Conservation (phyloP, 1,140 invertebrate genomes). For the Bombus balteatus region DNA sequence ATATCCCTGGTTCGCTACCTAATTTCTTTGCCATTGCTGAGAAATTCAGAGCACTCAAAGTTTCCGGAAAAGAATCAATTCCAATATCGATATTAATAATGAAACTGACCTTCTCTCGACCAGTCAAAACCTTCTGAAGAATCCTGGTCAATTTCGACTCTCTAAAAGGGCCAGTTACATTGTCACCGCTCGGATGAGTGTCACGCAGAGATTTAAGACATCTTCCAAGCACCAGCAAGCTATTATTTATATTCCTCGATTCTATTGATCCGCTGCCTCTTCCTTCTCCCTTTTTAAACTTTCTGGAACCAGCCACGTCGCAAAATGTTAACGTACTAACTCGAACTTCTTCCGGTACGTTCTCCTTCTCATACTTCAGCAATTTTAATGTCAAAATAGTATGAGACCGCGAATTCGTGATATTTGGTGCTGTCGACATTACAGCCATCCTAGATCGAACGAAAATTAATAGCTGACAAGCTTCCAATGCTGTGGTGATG, state of each 20-base stretch:
- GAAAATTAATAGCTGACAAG: slow-evolving; percentile 88
- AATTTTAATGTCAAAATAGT: slow-evolving; percentile 93
- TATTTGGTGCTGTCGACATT: slow-evolving; percentile 90
- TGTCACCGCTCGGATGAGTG: slow-evolving; percentile 78
- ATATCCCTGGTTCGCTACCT: background rate
- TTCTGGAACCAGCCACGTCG: slow-evolving; percentile 94
- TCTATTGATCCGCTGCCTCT: slow-evolving; percentile 89
- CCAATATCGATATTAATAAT: slow-evolving; percentile 90
- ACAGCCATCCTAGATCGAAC: slow-evolving; percentile 90
- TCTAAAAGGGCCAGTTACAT: slow-evolving; percentile 80
- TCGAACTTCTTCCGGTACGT: slow-evolving; percentile 62
- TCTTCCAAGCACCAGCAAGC: slow-evolving; percentile 91
- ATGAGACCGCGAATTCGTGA: slow-evolving; percentile 91
- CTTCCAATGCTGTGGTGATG: slow-evolving; percentile 89
- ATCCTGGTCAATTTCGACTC: slow-evolving; percentile 91
- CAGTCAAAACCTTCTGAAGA: slow-evolving; percentile 80
- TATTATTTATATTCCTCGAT: slow-evolving; percentile 93
- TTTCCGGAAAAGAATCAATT: slow-evolving; percentile 88
- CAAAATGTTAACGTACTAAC: slow-evolving; percentile 87
- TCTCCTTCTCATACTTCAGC: slow-evolving; percentile 78
- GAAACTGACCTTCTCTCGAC: slow-evolving; percentile 88
- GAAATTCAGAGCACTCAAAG: slow-evolving; percentile 88
- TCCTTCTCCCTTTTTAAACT: slow-evolving; percentile 89
- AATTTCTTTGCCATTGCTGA: slow-evolving; percentile 85
- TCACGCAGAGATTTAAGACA: slow-evolving; percentile 85